These are phyloP conservation scores for Pseudopleuronectes americanus DNA, from an alignment of 2,797 vertebrate species.

Conservation along the genomic window DNA sequence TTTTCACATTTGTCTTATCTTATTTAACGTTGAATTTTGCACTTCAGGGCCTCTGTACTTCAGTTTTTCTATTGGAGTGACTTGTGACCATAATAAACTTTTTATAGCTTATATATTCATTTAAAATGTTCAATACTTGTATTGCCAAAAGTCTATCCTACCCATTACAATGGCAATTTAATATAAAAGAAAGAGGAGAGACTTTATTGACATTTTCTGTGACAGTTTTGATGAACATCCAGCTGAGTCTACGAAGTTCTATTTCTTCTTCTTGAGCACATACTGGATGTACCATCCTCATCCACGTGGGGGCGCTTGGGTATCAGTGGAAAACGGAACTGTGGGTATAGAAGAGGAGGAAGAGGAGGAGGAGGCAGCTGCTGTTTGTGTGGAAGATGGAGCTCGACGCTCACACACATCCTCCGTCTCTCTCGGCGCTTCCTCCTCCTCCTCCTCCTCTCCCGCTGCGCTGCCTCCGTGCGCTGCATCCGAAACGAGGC, in stretches of 20 bases:
- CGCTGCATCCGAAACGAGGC: conserved; percentile 50
- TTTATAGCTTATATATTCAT: too few relatives aligned
- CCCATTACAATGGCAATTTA: background rate
- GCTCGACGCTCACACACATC: background rate
- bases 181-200: background rate
- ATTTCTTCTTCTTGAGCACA: conserved; percentile 7
- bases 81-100: too few relatives aligned
- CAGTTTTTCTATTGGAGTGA: too few relatives aligned
- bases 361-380: conserved; percentile 12
- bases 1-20: too few relatives aligned
- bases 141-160: background rate
- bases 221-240: background rate
- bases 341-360: background rate
- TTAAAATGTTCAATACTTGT: too few relatives aligned
- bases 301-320: conserved; percentile 70
- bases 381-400: background rate
- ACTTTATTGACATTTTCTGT: background rate
- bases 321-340: conserved; percentile 68
- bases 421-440: conserved; percentile 7
- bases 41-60: too few relatives aligned
- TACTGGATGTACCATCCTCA: background rate
- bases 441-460: background rate
- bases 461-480: conserved; percentile 32
- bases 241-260: background rate
- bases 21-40: too few relatives aligned